Conservation (phyloP, 2,797 vertebrate genomes). For the Chelmon rostratus region DNA sequence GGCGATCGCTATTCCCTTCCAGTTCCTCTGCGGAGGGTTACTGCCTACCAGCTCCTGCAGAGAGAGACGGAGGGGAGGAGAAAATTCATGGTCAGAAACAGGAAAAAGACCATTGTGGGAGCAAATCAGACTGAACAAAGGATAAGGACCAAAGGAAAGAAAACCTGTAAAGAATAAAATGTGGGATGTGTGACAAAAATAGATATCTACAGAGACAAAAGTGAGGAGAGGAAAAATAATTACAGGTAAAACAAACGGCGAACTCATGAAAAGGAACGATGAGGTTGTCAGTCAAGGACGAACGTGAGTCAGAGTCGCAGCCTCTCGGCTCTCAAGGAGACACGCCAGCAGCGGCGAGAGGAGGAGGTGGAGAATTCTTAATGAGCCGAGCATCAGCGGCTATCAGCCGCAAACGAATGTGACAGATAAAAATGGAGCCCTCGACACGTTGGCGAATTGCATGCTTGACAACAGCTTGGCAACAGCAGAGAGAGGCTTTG, state of each 20-base stretch:
- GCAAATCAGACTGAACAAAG: conserved; percentile 6
- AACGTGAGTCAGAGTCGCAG: conserved; percentile 66
- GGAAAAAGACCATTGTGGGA: conserved; percentile 27
- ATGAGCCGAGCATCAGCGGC: conserved; percentile 72
- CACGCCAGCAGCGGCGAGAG: conserved; percentile 11
- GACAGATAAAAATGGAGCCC: conserved; percentile 75
- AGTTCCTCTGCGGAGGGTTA: conserved; percentile 98
- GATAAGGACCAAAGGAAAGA: conserved; percentile 7
- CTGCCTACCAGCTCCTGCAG: conserved; percentile 97
- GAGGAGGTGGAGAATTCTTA: conserved; percentile 59
- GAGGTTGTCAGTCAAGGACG: conserved; percentile 68
- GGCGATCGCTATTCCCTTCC: conserved; percentile 99
- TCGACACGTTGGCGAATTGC: conserved; percentile 53
- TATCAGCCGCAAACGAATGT: conserved; percentile 71
- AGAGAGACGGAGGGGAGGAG: conserved; percentile 48
- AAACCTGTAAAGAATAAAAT: conserved; percentile 5
- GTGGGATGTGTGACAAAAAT: not conserved
- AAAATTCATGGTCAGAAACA: conserved; percentile 44
- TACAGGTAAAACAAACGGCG: conserved; percentile 20
- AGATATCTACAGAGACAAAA: not conserved
- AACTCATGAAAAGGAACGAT: conserved; percentile 34
- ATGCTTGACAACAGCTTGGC: conserved; percentile 44
- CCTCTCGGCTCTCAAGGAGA: conserved; percentile 66
- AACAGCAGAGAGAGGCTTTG: conserved; percentile 25
- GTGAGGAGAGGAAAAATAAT: conserved; percentile 2